Conservation (phyloP, 2,113 vertebrate genomes). For the Silurus meridionalis region DNA sequence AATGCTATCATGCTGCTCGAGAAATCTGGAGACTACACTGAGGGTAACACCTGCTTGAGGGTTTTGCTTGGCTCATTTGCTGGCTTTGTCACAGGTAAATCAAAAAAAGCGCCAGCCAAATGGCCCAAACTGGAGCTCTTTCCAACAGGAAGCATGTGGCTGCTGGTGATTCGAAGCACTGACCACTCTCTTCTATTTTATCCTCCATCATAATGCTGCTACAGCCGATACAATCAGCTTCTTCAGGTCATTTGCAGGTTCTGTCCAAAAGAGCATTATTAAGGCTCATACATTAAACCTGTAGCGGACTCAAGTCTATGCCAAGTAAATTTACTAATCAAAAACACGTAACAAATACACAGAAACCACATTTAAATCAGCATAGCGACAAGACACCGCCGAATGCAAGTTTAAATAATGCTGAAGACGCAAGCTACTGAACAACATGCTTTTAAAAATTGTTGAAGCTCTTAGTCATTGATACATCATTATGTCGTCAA, state of each 20-base stretch:
- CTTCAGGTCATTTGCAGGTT: neutral
- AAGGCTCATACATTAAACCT: neutral
- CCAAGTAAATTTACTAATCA: too few species aligned
- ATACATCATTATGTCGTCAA: too few species aligned
- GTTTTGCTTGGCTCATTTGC: slow-evolving; percentile 47
- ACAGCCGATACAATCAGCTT: neutral
- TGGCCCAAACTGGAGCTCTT: slow-evolving; percentile 25
- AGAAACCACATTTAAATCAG: too few species aligned
- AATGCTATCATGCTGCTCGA: slow-evolving; percentile 35
- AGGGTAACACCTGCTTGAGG: slow-evolving; percentile 53
- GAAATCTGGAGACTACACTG: slow-evolving; percentile 35
- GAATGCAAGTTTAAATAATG: too few species aligned
- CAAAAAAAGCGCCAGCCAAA: slow-evolving; percentile 32
- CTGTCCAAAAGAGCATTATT: neutral
- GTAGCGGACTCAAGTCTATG: too few species aligned
- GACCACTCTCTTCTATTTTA: neutral
- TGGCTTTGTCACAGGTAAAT: slow-evolving; percentile 42
- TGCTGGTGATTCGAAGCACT: neutral
- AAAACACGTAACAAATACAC: too few species aligned
- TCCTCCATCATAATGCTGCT: neutral
- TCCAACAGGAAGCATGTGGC: slow-evolving; percentile 39
- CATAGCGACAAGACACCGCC: too few species aligned
- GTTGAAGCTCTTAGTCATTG: too few species aligned
- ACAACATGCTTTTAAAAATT: too few species aligned
- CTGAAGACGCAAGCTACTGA: too few species aligned